A percentile compares a stretch with the other conserved stretches of the same genome.
phyloP scores from a whole-genome alignment of 2,113 vertebrate species.

The Pomatorhinus ruficollis region DNA sequence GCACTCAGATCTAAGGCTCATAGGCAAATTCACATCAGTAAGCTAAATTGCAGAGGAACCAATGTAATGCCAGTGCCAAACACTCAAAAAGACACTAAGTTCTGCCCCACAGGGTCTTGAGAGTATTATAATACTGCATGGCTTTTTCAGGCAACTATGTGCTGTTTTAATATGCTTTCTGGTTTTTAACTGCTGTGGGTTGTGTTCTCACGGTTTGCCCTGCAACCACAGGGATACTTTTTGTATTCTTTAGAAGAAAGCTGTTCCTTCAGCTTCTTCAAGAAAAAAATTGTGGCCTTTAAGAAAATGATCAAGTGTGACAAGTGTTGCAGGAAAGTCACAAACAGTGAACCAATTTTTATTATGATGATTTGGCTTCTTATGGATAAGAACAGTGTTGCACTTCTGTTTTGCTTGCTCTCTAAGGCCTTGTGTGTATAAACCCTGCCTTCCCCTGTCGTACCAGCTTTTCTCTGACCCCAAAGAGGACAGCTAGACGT shows the following conservation, averaged over 20 bases:
- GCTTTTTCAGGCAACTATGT: not conserved
- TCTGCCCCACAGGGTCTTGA: not conserved
- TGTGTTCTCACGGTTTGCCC: constrained; percentile 27
- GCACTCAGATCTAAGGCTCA: not conserved
- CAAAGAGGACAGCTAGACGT: not conserved
- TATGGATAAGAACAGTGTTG: not conserved
- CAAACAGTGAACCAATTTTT: not conserved
- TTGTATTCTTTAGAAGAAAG: constrained; percentile 6
- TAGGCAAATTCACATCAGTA: not conserved
- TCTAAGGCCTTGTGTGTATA: not conserved
- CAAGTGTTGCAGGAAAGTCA: constrained; percentile 18
- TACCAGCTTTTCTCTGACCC: not conserved
- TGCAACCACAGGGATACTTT: constrained; percentile 12
- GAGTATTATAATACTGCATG: not conserved
- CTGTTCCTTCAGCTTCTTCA: not conserved
- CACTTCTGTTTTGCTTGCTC: not conserved
- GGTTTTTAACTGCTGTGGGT: not conserved
- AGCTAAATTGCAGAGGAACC: not conserved
- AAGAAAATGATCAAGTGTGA: not conserved
- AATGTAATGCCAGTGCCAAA: not conserved
- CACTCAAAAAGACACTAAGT: not conserved
- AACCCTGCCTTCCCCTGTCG: not conserved
- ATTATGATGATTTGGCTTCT: not conserved
- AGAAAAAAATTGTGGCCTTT: not conserved
- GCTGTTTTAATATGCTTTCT: constrained; percentile 35